Evolutionary conservation across 2,888 invertebrate genomes (phyloP), one percentile per base, ranked within the genome.

Genomic region (Leistus spinibarbis): DNA sequence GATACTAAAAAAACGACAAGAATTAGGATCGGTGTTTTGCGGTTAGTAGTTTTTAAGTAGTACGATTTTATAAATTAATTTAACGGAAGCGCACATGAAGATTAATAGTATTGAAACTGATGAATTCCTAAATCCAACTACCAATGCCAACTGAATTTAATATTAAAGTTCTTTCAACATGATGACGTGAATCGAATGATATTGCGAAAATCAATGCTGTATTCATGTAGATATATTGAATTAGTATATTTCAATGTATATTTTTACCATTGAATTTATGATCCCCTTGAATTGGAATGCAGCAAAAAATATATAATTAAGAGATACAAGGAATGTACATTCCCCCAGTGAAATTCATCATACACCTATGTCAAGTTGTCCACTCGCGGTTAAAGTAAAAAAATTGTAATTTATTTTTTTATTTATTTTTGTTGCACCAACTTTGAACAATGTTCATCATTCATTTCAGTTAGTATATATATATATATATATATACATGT

Each of bases 301-400:
- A 64, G 23, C 9, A 27, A 64, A 65, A 72, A 66, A 72, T 4
- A 72, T 66, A 65, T 53, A 66, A 72, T 66, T 56, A 66, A 40
- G 66, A 66, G 64, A 57, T 66, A 72, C 56, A 60, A 19, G 66
- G 24, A 71, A 72, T 27, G 72, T 66, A 72, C 64, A 72, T 66
- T 72, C 57, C 66, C 66, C 72, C 62, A 53, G 72, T 56, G 40
- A 40, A 40, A 40, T 40, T 40, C 7, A 40, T 40, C 40, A 40
- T 40, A 40, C 40, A 40, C 40, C 40, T 40, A 40, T 40, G 40
- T 40, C 40, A 40, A 40, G 40, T 40, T 10, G 40, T 40, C 40
- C 13, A 13, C 40, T 40, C 40, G 7, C 10, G 13, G 40, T n/a
- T n/a, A n/a, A 40, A 40, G 13, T 40, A 40, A 40, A 40, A 40